These are phyloP conservation scores for Didymodactylos carnosus DNA, from an alignment of 2,888 invertebrate genomes.

Conservation along the genomic window DNA sequence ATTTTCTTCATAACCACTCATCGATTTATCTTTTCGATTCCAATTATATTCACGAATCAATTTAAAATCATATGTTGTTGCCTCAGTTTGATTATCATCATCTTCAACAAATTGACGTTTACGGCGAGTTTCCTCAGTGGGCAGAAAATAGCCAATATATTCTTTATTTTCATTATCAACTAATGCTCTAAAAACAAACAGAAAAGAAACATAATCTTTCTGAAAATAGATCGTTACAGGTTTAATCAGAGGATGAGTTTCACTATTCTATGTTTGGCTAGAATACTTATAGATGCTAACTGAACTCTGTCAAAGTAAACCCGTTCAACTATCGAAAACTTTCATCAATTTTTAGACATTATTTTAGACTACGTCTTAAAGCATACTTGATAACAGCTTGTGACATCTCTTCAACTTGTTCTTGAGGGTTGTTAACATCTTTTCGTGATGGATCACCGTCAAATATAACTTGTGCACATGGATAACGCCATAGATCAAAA, in stretches of 20 bases:
- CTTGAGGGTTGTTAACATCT: constrained; percentile 61
- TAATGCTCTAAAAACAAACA: constrained; percentile 55
- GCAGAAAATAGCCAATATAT: constrained; percentile 93
- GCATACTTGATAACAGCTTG: constrained; percentile 84
- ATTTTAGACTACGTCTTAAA: not conserved
- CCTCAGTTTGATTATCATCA: constrained; percentile 52
- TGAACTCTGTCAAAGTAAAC: too few species aligned
- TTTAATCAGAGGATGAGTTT: too few species aligned
- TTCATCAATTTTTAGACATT: constrained; percentile 5
- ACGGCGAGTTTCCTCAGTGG: constrained; percentile 69
- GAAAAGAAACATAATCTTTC: too few species aligned
- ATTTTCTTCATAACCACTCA: constrained; percentile 84
- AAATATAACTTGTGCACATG: constrained; percentile 85
- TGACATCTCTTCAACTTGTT: constrained; percentile 71
- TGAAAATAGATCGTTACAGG: too few species aligned
- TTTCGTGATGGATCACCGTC: constrained; percentile 89
- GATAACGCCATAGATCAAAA: constrained; percentile 84
- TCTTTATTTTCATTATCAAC: constrained; percentile 97
- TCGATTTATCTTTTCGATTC: constrained; percentile 92
- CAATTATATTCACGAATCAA: constrained; percentile 96
- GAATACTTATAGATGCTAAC: too few species aligned
- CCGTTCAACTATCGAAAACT: constrained; percentile 1
- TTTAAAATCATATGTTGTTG: constrained; percentile 81
- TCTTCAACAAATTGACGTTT: constrained; percentile 65
- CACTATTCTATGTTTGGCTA: too few species aligned